Evolutionary conservation across 2,113 vertebrate genomes (phyloP).

Genomic region (Rhodinocichla rosea): DNA sequence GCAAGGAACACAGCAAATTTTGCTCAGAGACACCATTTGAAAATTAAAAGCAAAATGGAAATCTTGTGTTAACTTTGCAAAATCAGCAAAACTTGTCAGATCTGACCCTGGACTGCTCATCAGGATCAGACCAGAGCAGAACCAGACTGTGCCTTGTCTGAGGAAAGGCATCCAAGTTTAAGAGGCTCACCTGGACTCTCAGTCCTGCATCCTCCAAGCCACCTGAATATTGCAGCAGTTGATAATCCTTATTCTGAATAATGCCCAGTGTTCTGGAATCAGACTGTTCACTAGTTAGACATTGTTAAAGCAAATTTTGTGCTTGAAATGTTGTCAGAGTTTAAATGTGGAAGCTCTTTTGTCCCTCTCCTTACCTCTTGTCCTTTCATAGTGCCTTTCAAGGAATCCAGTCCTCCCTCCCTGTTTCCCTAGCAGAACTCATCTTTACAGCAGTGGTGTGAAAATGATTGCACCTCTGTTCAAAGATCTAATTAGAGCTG

Average conservation of each 20-base stretch:
- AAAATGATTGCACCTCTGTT: background rate
- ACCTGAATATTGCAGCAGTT: background rate
- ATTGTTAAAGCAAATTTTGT: background rate
- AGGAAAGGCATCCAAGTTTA: background rate
- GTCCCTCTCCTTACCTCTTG: background rate
- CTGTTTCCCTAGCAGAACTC: background rate
- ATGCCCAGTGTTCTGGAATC: background rate
- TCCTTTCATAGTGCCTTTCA: background rate
- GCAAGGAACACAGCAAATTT: background rate
- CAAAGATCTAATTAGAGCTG: background rate
- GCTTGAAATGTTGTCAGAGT: background rate
- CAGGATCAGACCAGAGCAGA: background rate
- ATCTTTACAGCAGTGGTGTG: background rate
- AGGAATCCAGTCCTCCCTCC: background rate
- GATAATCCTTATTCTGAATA: background rate
- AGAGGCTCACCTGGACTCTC: background rate
- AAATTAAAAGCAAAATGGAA: background rate
- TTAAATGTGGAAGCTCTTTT: background rate
- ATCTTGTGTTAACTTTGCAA: background rate
- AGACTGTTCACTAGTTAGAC: accelerated
- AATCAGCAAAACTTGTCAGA: background rate
- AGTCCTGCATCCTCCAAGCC: background rate
- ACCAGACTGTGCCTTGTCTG: background rate
- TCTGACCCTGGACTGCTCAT: background rate
- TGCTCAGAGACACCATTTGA: background rate